Evolutionary conservation across 2,113 vertebrate genomes (phyloP), one percentile per base, ranked within the genome.

Genomic region (Sisor rabdophorus): DNA sequence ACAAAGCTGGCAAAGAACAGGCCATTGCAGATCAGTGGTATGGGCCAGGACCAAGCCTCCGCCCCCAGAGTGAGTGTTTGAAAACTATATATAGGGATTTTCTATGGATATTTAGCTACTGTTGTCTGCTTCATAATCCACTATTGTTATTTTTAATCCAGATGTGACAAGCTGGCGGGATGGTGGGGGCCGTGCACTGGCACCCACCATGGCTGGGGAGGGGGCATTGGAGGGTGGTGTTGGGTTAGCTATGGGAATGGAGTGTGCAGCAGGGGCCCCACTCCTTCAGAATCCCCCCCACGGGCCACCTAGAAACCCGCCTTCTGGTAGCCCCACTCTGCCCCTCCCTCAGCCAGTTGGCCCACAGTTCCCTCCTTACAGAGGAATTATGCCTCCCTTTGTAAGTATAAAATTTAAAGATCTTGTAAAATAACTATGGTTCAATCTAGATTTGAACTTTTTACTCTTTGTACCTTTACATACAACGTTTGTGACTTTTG

Each of bases 1-100:
- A 96, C 94, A 95, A 89, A 91, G 93, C 88, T 95, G 95, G 93
- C 94, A 95, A 83, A 92, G 94, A 96, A 94, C 94, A 88, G 94
- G 94, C 88, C 94, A 94, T 93, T 95, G 91, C 93, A 93, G 95
- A 95, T 92, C 94, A 93, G 94, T 96, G 88, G 94, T 96, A 94
- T 96, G 95, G 95, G 95, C 95, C 95, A 86, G 95, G 94, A 95
- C 95, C 95, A 96, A 97, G 88, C 95, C 95, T 97, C 95, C 95
- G 95, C 95, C 95, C 95, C 91, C 95, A 94, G 81, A 97, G 95
- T 96, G 80, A 93, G 94, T 88, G 40, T 44, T 44, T 44, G 40
- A 8, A 44, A 44, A 44, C 40, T 44, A 44, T 44, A 32, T 53
- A 26, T 3, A 0, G 0, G 8, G 20, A 24, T 19, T 36, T 24